A percentile compares a stretch with the other conserved stretches of the same genome.
phyloP scores from a whole-genome alignment of 92 coral and sea anemone species.

The Palythoa grandiflora region DNA sequence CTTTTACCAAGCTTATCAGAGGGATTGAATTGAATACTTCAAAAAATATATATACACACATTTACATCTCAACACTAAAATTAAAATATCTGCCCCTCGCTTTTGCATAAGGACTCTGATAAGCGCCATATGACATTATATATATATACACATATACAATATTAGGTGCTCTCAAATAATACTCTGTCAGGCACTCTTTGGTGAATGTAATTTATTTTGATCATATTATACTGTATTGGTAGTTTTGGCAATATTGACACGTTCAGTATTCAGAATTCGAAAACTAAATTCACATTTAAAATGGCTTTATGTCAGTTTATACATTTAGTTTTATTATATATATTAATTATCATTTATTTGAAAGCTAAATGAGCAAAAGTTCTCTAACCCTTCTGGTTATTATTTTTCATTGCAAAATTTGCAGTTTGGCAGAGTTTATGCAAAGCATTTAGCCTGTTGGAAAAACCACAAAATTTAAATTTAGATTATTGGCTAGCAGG shows the following conservation, averaged over 20 bases:
- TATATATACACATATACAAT: slow-evolving; percentile 22
- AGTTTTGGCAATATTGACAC: slow-evolving; percentile 11
- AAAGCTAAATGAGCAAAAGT: neutral
- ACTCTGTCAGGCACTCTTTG: slow-evolving; percentile 18
- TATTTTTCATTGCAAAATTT: slow-evolving; percentile 37
- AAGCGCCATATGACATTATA: neutral
- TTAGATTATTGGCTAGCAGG: slow-evolving; percentile 16
- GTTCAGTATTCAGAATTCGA: slow-evolving; percentile 21
- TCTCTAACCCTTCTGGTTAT: neutral
- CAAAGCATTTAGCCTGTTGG: slow-evolving; percentile 22
- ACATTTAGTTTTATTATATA: slow-evolving; percentile 13
- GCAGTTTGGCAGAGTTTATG: slow-evolving; percentile 23
- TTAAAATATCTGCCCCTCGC: neutral
- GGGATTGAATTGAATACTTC: neutral
- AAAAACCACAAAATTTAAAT: slow-evolving; percentile 41
- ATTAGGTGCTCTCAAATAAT: neutral
- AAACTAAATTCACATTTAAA: slow-evolving; percentile 6
- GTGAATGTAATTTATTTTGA: slow-evolving; percentile 44
- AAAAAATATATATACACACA: slow-evolving; percentile 20
- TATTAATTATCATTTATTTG: neutral
- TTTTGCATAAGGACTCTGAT: neutral
- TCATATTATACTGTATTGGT: neutral
- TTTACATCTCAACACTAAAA: slow-evolving; percentile 16
- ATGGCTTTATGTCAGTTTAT: neutral
- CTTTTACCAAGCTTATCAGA: slow-evolving; percentile 15